Evolutionary conservation across 1,140 invertebrate genomes (phyloP).

Genomic region (Pseudomyrmex dendroicus): DNA sequence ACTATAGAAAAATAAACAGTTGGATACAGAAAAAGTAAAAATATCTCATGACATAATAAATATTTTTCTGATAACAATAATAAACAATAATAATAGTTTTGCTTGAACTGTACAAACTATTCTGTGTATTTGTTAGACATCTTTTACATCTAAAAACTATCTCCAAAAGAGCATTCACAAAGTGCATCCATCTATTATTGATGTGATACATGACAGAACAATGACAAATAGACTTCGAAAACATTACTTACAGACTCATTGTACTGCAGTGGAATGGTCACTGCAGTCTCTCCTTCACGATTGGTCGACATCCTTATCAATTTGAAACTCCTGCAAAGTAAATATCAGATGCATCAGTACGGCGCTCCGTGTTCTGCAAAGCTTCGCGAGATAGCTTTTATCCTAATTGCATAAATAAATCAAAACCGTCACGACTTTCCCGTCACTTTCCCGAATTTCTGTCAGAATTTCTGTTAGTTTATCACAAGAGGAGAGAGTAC

Average conservation of each 20-base stretch:
- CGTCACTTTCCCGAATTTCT: background rate
- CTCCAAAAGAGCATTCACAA: constrained; percentile 14
- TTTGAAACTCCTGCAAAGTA: constrained; percentile 79
- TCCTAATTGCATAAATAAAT: background rate
- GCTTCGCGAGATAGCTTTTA: background rate
- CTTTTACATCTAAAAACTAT: background rate
- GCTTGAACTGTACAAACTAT: no score
- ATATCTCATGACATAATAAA: background rate
- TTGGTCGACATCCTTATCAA: constrained; percentile 81
- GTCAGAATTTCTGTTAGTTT: no score
- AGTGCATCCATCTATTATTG: background rate
- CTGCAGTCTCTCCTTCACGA: constrained; percentile 78
- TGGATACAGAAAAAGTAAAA: background rate
- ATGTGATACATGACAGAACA: constrained; percentile 8
- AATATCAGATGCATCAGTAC: constrained; percentile 1
- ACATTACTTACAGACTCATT: constrained; percentile 79
- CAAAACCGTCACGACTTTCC: background rate
- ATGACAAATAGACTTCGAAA: background rate
- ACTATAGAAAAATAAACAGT: background rate
- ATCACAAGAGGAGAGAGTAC: no score
- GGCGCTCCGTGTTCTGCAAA: background rate
- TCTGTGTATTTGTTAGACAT: no score
- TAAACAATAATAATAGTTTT: no score
- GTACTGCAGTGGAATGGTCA: constrained; percentile 82
- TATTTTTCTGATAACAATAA: background rate